phyloP scores from a whole-genome alignment of 2,888 invertebrate species.

The Rambutsinella grinnellia region DNA sequence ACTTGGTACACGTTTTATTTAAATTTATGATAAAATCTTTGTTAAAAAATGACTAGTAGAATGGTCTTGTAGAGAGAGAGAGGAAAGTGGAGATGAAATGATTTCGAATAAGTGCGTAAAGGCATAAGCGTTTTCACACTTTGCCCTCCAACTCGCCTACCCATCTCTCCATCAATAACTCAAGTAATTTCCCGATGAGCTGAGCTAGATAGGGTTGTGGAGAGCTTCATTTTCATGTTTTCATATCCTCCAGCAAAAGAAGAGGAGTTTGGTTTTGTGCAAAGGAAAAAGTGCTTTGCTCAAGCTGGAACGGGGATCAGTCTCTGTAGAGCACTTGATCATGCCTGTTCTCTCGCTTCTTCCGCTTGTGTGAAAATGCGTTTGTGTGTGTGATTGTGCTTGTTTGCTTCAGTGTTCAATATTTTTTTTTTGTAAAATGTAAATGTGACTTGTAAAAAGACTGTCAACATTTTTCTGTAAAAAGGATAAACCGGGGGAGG shows the following conservation, averaged over 20 bases:
- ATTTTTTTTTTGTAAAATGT: not conserved
- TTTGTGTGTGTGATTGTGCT: not conserved
- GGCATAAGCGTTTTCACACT: not conserved
- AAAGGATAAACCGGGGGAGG: not conserved
- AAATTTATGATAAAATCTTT: too few species aligned
- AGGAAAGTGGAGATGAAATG: too few species aligned
- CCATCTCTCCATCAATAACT: not conserved
- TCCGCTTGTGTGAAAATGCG: not conserved
- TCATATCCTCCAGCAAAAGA: not conserved
- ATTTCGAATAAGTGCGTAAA: not conserved
- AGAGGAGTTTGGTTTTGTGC: not conserved
- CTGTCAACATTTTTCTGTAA: not conserved
- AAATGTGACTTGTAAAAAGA: not conserved
- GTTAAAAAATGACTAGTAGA: too few species aligned
- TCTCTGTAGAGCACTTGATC: constrained; percentile 40
- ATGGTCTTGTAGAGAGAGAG: too few species aligned
- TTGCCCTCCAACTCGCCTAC: not conserved
- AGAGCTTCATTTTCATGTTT: not conserved
- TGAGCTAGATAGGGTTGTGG: constrained; percentile 6
- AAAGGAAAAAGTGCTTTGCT: constrained; percentile 14
- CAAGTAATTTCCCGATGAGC: not conserved
- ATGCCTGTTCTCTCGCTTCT: not conserved
- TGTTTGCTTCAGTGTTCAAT: too few species aligned
- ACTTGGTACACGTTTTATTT: too few species aligned
- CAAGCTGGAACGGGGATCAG: constrained; percentile 30